These are phyloP conservation scores for Graphium colonna DNA, from an alignment of 2,888 invertebrate species.

Conservation along the genomic window DNA sequence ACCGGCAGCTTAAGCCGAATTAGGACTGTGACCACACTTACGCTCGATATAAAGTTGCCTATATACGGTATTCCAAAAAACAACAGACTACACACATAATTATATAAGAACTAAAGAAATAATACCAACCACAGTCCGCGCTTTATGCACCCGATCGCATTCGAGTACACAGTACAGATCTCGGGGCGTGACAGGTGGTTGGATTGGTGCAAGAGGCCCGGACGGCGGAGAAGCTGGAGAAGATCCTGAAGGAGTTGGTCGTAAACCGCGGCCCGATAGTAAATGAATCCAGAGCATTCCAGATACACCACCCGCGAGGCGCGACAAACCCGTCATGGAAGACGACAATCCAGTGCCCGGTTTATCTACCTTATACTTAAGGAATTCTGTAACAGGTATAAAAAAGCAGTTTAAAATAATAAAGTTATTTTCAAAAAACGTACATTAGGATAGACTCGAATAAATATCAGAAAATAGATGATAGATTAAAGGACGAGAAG, in stretches of 20 bases:
- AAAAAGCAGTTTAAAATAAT: too few species aligned
- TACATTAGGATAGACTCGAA: too few species aligned
- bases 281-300: conserved; percentile 95
- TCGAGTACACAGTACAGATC: conserved; percentile 99
- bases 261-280: conserved; percentile 91
- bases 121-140: conserved; percentile 88
- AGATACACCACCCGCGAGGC: conserved; percentile 81
- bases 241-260: conserved; percentile 85
- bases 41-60: too few species aligned
- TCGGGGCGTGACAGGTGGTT: conserved; percentile 75
- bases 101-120: too few species aligned
- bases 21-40: too few species aligned
- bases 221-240: conserved; percentile 85
- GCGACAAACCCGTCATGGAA: conserved; percentile 77
- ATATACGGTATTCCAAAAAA: too few species aligned
- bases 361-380: conserved; percentile 94
- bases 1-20: too few species aligned
- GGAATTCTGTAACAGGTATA: conserved; percentile 86
- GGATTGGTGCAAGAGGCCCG: conserved; percentile 76
- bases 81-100: too few species aligned
- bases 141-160: conserved; percentile 97
- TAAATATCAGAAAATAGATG: too few species aligned
- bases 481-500: too few species aligned
- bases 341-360: conserved; percentile 78
- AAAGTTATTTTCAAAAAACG: too few species aligned